A percentile compares a stretch with the other conserved stretches of the same genome.
These are phyloP conservation scores for Molossus molossus DNA, from an alignment of 2,797 vertebrate genomes.

Conservation along the genomic window DNA sequence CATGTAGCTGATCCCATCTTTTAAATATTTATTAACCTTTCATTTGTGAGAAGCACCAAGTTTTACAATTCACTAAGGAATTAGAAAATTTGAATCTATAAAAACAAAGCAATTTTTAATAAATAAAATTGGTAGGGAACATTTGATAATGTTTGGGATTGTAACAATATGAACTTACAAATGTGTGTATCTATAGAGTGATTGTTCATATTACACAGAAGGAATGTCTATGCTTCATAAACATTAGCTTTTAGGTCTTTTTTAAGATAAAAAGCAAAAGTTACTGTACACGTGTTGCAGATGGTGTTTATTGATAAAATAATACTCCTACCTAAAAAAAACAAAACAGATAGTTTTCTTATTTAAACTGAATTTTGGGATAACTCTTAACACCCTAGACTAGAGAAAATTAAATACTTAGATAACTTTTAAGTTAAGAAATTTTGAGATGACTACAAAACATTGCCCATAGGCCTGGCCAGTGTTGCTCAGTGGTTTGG, in stretches of 20 bases:
- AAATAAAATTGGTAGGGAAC: conserved; percentile 17
- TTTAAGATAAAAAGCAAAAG: neutral
- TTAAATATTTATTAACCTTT: conserved; percentile 52
- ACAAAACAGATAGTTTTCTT: conserved; percentile 18
- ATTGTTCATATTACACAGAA: neutral
- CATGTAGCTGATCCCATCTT: neutral
- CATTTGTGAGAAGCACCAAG: conserved; percentile 48
- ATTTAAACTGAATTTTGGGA: conserved; percentile 45
- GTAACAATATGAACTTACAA: conserved; percentile 26
- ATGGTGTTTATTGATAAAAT: conserved; percentile 30
- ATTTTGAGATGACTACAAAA: conserved; percentile 15
- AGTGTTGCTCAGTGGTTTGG: too few species aligned
- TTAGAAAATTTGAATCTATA: conserved; percentile 43
- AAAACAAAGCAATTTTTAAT: conserved; percentile 30
- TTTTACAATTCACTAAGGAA: conserved; percentile 39
- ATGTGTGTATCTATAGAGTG: neutral
- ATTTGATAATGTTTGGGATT: neutral
- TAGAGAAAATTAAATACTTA: neutral
- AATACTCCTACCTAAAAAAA: neutral
- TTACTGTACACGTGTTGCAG: neutral
- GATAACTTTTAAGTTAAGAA: neutral
- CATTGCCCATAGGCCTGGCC: neutral
- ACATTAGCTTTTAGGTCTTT: neutral
- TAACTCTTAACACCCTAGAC: neutral
- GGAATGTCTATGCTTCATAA: neutral